These are phyloP conservation scores for Idaea dimidiata DNA, from an alignment of 2,888 invertebrate genomes.

Conservation along the genomic window DNA sequence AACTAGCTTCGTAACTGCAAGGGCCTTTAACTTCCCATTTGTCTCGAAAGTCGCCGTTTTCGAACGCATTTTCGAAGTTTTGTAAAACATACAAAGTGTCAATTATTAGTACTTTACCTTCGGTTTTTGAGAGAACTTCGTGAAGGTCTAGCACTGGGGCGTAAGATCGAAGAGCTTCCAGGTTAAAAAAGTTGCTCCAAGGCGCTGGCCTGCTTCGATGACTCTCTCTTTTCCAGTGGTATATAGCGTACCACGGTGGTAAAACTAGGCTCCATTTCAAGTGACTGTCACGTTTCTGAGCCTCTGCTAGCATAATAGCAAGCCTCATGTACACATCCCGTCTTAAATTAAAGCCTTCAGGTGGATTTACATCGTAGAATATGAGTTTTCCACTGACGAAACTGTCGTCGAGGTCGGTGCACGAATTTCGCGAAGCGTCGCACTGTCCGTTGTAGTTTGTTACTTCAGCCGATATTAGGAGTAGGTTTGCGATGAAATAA, in stretches of 20 bases:
- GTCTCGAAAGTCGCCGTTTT: constrained; percentile 89
- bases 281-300: constrained; percentile 76
- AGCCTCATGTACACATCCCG: constrained; percentile 97
- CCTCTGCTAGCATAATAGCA: constrained; percentile 88
- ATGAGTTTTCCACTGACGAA: constrained; percentile 81
- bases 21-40: constrained; percentile 84
- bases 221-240: constrained; percentile 90
- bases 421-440: background rate
- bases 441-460: background rate
- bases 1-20: constrained; percentile 65
- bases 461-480: background rate
- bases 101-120: constrained; percentile 68
- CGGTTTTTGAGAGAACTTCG: constrained; percentile 81
- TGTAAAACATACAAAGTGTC: constrained; percentile 91
- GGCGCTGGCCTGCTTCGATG: constrained; percentile 82
- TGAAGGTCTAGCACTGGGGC: constrained; percentile 93
- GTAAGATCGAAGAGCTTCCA: constrained; percentile 87
- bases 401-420: background rate
- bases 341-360: constrained; percentile 98
- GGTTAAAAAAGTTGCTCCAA: constrained; percentile 94
- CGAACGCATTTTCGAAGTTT: constrained; percentile 92
- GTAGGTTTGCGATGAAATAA: background rate
- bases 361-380: constrained; percentile 95
- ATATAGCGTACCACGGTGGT: constrained; percentile 95
- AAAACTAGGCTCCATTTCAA: constrained; percentile 86